Conservation (phyloP, 2,888 invertebrate species). For the Platycnemis pennipes region DNA sequence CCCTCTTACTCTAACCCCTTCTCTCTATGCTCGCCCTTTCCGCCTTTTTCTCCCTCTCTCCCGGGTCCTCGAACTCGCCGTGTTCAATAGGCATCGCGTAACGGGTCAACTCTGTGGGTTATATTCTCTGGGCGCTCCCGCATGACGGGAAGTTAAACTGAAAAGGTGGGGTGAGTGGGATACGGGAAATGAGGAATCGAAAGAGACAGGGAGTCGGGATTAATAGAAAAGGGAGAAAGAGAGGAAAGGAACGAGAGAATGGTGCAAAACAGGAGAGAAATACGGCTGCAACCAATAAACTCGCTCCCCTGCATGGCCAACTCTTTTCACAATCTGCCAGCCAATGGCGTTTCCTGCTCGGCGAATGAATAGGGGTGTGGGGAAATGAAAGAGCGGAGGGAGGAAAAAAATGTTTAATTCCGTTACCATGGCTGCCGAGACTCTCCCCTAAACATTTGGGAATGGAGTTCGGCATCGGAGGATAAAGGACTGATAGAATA, state of each 20-base stretch:
- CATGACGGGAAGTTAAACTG: too few species aligned
- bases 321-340: neutral
- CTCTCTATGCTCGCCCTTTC: neutral
- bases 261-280: neutral
- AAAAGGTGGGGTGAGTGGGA: too few species aligned
- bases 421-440: neutral
- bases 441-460: neutral
- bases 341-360: neutral
- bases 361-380: neutral
- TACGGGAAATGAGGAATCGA: too few species aligned
- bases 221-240: neutral
- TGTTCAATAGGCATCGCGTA: constrained; percentile 37
- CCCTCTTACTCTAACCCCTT: neutral
- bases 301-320: neutral
- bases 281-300: constrained; percentile 33
- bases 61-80: neutral
- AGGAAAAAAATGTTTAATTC: neutral
- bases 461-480: neutral
- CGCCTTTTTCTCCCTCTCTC: neutral
- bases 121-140: neutral
- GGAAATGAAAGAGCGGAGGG: neutral
- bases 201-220: neutral
- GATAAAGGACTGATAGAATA: neutral
- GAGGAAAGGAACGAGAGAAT: neutral
- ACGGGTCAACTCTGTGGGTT: constrained; percentile 29